These are phyloP conservation scores for Spodoptera exigua DNA, from an alignment of 2,888 invertebrate genomes.

Conservation along the genomic window DNA sequence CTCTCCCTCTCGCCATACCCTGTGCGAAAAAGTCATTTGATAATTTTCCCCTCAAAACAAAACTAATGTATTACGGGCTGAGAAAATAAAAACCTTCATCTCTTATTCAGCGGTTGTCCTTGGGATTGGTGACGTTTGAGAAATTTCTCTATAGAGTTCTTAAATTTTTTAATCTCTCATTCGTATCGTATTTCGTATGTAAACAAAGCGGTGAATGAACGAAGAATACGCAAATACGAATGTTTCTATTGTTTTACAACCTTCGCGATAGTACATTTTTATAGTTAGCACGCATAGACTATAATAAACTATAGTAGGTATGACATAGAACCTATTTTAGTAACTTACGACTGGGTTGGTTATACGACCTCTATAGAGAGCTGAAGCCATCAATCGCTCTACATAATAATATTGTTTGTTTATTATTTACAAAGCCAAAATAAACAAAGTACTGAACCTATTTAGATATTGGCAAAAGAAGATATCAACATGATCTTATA, in stretches of 20 bases:
- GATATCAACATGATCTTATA: background rate
- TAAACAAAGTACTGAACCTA: too few species aligned
- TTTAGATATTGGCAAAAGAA: background rate
- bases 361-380: background rate
- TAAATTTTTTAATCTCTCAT: conserved; percentile 2
- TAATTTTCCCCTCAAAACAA: too few species aligned
- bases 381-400: background rate
- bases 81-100: too few species aligned
- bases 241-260: conserved; percentile 34
- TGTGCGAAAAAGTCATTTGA: too few species aligned
- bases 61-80: too few species aligned
- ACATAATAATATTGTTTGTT: background rate
- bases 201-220: conserved; percentile 45
- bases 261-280: conserved; percentile 2
- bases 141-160: too few species aligned
- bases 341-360: background rate
- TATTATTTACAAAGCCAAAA: too few species aligned
- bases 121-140: too few species aligned
- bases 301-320: background rate
- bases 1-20: too few species aligned
- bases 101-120: too few species aligned
- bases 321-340: conserved; percentile 7
- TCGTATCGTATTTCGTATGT: conserved; percentile 17
- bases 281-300: background rate
- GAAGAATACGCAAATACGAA: conserved; percentile 12